These are phyloP conservation scores for Sitta europaea DNA, from an alignment of 2,113 vertebrate genomes.

Conservation along the genomic window DNA sequence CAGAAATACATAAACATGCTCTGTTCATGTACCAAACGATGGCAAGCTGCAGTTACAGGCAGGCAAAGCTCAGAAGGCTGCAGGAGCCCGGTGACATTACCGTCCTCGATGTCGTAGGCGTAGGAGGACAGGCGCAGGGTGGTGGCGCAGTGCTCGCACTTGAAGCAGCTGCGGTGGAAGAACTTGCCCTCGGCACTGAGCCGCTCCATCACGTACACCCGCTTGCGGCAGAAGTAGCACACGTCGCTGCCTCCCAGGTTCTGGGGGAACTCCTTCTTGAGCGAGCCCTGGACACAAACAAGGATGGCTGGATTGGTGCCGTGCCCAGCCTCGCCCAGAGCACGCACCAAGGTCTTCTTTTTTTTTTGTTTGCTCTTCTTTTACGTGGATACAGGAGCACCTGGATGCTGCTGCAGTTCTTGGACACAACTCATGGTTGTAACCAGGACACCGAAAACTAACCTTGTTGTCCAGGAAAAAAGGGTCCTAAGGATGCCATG, in stretches of 20 bases:
- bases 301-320: neutral
- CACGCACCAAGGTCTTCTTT: rapidly evolving
- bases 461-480: neutral
- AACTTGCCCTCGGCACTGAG: slow-evolving; percentile 96
- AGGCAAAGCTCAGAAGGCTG: too few species aligned
- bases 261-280: slow-evolving; percentile 94
- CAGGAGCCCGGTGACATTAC: too few species aligned
- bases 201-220: slow-evolving; percentile 97
- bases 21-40: too few species aligned
- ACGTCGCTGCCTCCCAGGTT: slow-evolving; percentile 96
- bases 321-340: rapidly evolving
- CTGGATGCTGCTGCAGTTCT: neutral
- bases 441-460: neutral
- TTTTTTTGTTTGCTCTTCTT: neutral
- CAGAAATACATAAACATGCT: too few species aligned
- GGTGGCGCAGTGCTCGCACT: slow-evolving; percentile 91
- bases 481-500: neutral
- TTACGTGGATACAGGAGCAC: neutral
- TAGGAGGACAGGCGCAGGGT: slow-evolving; percentile 92
- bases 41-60: too few species aligned
- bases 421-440: neutral
- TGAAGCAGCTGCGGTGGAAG: slow-evolving; percentile 98
- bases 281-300: slow-evolving; percentile 77
- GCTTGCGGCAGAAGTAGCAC: slow-evolving; percentile 93
- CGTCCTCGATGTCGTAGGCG: slow-evolving; percentile 89